Evolutionary conservation across 2,888 invertebrate species (phyloP).

Genomic region (Nephrotoma guestfalica): DNA sequence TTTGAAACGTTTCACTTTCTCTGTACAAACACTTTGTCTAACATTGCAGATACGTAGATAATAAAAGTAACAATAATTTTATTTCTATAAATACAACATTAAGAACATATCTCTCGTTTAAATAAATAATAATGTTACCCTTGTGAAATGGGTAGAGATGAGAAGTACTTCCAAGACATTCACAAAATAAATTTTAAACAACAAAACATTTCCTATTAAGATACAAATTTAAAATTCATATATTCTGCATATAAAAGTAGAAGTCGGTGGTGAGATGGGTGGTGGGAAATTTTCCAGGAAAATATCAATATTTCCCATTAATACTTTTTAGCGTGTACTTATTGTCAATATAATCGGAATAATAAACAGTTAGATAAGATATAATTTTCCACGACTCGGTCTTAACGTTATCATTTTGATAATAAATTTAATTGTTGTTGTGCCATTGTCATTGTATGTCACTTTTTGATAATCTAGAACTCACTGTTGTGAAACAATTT

Average conservation of each 20-base stretch:
- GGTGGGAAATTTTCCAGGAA: background rate
- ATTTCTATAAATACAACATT: background rate
- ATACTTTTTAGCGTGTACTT: background rate
- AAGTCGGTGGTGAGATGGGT: background rate
- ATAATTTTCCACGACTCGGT: background rate
- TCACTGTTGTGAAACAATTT: background rate
- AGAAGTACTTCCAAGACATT: background rate
- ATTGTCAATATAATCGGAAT: background rate
- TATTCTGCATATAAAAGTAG: background rate
- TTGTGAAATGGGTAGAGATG: background rate
- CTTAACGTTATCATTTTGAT: background rate
- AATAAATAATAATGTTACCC: background rate
- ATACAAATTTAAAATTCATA: background rate
- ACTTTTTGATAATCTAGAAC: background rate
- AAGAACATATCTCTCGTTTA: background rate
- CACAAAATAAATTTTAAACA: background rate
- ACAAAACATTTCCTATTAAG: background rate
- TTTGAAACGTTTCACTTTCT: too few relatives aligned
- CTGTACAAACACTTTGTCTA: background rate
- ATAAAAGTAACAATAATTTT: background rate
- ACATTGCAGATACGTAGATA: background rate
- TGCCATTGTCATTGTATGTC: background rate
- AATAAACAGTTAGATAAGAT: background rate
- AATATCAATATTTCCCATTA: background rate
- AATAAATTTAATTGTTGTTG: background rate